A percentile compares a stretch with the other conserved stretches of the same genome.
Conservation (phyloP, 2,113 vertebrate genomes). For the Sebastes fasciatus region DNA sequence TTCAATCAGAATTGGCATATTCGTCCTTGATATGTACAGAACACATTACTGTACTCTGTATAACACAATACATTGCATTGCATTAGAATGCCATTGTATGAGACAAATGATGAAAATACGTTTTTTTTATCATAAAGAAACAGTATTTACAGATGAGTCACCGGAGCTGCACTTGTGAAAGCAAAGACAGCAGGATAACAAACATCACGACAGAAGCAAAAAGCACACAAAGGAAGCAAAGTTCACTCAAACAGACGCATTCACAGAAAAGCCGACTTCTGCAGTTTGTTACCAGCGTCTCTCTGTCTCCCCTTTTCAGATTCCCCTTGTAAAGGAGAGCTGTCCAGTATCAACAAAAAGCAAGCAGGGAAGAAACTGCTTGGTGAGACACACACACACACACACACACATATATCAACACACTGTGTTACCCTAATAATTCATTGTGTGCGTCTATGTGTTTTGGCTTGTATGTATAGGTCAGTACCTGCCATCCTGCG, state of each 20-base stretch:
- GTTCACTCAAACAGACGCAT: slow-evolving; percentile 33
- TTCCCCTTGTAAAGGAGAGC: slow-evolving; percentile 93
- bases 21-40: not conserved
- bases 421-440: not conserved
- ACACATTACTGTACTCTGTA: not conserved
- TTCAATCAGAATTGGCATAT: not conserved
- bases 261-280: slow-evolving; percentile 46
- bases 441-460: slow-evolving; percentile 38
- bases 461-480: slow-evolving; percentile 78
- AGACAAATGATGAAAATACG: not conserved
- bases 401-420: not conserved
- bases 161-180: slow-evolving; percentile 6
- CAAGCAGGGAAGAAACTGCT: slow-evolving; percentile 91
- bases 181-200: slow-evolving; percentile 18
- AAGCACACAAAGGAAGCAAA: slow-evolving; percentile 43
- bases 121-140: slow-evolving; percentile 15
- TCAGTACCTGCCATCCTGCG: slow-evolving; percentile 92
- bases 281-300: slow-evolving; percentile 46
- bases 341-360: slow-evolving; percentile 90
- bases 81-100: slow-evolving; percentile 6
- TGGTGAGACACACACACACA: slow-evolving; percentile 84
- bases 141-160: slow-evolving; percentile 22
- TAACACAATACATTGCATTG: not conserved
- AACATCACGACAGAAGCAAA: slow-evolving; percentile 38
- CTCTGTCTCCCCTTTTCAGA: slow-evolving; percentile 84